A percentile compares a stretch with the other conserved stretches of the same genome.
phyloP scores from a whole-genome alignment of 2,797 vertebrate species.

The Enteromius argenteus region DNA sequence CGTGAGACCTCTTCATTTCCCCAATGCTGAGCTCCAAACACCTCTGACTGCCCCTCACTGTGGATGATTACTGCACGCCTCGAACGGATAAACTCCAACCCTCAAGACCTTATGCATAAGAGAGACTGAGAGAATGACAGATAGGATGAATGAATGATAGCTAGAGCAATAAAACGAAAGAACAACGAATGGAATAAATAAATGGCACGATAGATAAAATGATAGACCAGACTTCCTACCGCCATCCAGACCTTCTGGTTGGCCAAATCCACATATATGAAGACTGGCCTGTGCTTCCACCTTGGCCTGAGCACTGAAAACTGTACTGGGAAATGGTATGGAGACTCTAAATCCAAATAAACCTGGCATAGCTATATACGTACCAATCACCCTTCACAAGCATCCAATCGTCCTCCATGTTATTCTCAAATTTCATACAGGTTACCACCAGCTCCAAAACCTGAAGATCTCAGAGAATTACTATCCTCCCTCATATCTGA shows the following conservation, averaged over 20 bases:
- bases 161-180: neutral
- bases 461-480: neutral
- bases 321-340: neutral
- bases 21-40: conserved; percentile 10
- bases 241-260: neutral
- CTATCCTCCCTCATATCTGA: neutral
- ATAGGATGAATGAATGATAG: neutral
- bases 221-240: neutral
- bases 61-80: neutral
- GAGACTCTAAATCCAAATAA: neutral
- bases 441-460: neutral
- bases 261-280: neutral
- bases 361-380: neutral
- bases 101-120: neutral
- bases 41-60: conserved; percentile 25
- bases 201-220: too few species aligned
- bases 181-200: too few species aligned
- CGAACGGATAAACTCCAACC: neutral
- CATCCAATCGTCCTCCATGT: neutral
- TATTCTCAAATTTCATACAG: neutral
- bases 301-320: neutral
- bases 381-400: neutral
- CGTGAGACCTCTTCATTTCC: conserved; percentile 35
- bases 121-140: neutral
- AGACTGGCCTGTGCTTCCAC: neutral